Base-by-base conservation (phyloP, 1,140 invertebrate genomes). In the Hyposmocoma kahamanoa region DNA sequence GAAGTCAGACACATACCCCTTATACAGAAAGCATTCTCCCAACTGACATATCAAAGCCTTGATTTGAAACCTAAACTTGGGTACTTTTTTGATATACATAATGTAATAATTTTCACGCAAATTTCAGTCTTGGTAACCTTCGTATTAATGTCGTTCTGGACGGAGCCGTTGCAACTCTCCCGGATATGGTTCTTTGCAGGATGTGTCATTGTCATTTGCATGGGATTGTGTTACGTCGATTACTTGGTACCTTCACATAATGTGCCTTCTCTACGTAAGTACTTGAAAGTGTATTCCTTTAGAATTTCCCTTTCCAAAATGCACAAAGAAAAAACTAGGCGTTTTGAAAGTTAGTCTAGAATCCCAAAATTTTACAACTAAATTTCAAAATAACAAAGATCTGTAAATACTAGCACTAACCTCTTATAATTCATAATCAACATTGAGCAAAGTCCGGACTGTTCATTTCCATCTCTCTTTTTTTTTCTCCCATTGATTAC, bases 171-270 rank as follows among this genome's bases (percentile, higher is more conserved):
- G n/a, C 56, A 52, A 11, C 56, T 80, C 56, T 46, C 55, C 5
- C 54, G 81, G 8, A 61, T 83, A 10, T 78, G 77, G 81, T 80
- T 81, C 55, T 79, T 78, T 45, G 53, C 69, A 0, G 56, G 69
- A 10, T 68, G 62, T 9, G 53, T 54, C 4, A 54, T 74, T 1
- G 53, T 75, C 13, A 72, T 84, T 13, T 75, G 62, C 36, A 63
- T 75, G 57, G 78, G 81, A n/a, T 39, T 83, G n/a, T 78, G 73
- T 18, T 76, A 68, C 22, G 68, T 84, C 8, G 81, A 82, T 44
- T 71, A 59, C 26, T 55, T 84, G n/a, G 56, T 84, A 22, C 78
- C 78, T 1, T 62, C 60, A 15, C 70, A 83, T 36, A 72, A 61
- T 5, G 26, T 78, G 0, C 81, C 81, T n/a, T 63, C 72, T 15